Evolutionary conservation across 2,888 invertebrate species (phyloP).

Genomic region (Acleris holmiana): DNA sequence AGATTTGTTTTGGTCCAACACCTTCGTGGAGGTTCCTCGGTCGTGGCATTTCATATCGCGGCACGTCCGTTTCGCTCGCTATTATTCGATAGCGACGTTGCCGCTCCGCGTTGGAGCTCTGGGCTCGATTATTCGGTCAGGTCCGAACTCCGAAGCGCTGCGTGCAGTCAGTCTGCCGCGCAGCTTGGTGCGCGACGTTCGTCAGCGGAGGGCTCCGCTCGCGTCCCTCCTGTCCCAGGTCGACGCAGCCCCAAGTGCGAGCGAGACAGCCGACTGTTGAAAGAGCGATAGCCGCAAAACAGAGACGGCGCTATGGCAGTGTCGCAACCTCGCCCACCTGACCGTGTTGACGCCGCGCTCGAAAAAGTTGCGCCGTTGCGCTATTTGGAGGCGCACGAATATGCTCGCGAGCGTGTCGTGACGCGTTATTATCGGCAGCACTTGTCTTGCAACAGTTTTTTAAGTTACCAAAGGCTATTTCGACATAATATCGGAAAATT

Average conservation of each 20-base stretch:
- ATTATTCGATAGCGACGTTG: slow-evolving; percentile 76
- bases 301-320: slow-evolving; percentile 74
- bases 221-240: slow-evolving; percentile 60
- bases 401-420: slow-evolving; percentile 72
- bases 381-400: slow-evolving; percentile 83
- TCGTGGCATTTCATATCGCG: slow-evolving; percentile 76
- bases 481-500: slow-evolving; percentile 51
- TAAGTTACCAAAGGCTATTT: slow-evolving; percentile 56
- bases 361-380: slow-evolving; percentile 84
- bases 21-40: slow-evolving; percentile 67
- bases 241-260: slow-evolving; percentile 59
- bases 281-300: slow-evolving; percentile 51
- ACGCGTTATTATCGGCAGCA: slow-evolving; percentile 74
- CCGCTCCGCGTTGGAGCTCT: slow-evolving; percentile 61
- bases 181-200: slow-evolving; percentile 83
- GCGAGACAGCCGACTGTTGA: slow-evolving; percentile 58
- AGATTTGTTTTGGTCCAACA: slow-evolving; percentile 83
- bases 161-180: slow-evolving; percentile 81
- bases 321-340: slow-evolving; percentile 85
- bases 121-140: slow-evolving; percentile 60
- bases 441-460: slow-evolving; percentile 63
- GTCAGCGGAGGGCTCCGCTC: slow-evolving; percentile 72
- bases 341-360: slow-evolving; percentile 84
- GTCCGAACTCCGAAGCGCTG: slow-evolving; percentile 51
- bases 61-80: slow-evolving; percentile 74